A percentile compares a stretch with the other conserved stretches of the same genome.
Evolutionary conservation across 1,140 invertebrate species (phyloP).

Genomic region (Eriosoma lanigerum): DNA sequence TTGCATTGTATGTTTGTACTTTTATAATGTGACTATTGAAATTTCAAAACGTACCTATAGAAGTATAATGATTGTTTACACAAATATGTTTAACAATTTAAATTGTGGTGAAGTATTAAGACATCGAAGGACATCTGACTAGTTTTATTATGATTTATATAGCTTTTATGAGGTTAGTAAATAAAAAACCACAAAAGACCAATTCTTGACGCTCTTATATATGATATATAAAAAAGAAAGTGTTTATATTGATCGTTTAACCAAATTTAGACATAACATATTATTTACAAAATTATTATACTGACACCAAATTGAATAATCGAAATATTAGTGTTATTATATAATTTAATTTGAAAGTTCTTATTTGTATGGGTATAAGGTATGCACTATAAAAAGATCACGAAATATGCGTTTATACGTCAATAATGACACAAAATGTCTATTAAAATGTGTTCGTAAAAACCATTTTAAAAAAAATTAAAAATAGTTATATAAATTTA

Average conservation of each 20-base stretch:
- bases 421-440: too few relatives aligned
- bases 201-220: neutral
- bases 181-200: conserved; percentile 6
- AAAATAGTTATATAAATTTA: too few relatives aligned
- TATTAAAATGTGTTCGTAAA: too few relatives aligned
- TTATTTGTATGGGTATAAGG: neutral
- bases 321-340: neutral
- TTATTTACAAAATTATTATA: neutral
- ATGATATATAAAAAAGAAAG: neutral
- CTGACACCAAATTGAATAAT: neutral
- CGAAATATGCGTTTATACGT: too few relatives aligned
- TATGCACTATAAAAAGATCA: neutral
- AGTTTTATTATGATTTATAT: neutral
- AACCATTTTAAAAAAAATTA: too few relatives aligned
- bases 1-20: neutral
- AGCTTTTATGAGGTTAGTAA: neutral
- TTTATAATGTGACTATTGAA: neutral
- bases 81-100: neutral
- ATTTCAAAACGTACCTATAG: neutral
- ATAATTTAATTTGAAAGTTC: neutral
- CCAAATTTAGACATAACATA: neutral
- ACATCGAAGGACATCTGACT: neutral
- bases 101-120: neutral
- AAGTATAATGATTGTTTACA: neutral
- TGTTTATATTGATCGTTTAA: neutral